phyloP scores from a whole-genome alignment of 2,888 invertebrate genomes.

The Macrophya annulata region DNA sequence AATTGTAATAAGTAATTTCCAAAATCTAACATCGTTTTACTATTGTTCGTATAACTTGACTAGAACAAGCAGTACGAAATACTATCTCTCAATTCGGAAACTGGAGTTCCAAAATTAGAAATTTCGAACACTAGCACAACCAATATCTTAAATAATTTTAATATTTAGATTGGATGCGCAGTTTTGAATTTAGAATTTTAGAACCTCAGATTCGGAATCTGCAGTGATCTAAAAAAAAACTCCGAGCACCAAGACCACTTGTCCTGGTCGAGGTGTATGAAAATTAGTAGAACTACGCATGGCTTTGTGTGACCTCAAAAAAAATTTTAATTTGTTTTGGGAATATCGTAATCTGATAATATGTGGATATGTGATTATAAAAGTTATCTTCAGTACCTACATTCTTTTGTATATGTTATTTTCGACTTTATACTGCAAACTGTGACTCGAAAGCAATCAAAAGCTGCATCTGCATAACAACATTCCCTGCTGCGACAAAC shows the following conservation, averaged over 20 bases:
- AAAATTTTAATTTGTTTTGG: too few relatives aligned
- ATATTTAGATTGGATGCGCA: too few relatives aligned
- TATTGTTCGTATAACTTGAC: not conserved
- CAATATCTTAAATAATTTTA: not conserved
- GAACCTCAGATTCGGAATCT: too few relatives aligned
- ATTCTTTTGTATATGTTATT: not conserved
- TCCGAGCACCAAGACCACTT: too few relatives aligned
- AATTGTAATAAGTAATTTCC: not conserved
- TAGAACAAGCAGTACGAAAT: not conserved
- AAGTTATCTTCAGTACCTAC: not conserved
- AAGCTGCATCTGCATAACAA: slow-evolving; percentile 52
- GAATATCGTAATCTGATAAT: too few relatives aligned
- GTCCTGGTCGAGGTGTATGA: too few relatives aligned
- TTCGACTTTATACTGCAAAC: slow-evolving; percentile 19
- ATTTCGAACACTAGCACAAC: not conserved
- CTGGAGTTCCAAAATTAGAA: not conserved
- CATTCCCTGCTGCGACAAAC: slow-evolving; percentile 52
- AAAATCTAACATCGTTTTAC: not conserved
- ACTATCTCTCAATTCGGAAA: not conserved
- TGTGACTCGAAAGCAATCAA: slow-evolving; percentile 35
- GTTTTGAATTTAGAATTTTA: too few relatives aligned
- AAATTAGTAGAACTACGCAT: too few relatives aligned
- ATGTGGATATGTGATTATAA: too few relatives aligned
- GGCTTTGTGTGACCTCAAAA: too few relatives aligned
- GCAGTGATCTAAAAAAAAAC: too few relatives aligned